A percentile compares a stretch with the other conserved stretches of the same genome.
Evolutionary conservation across 2,113 vertebrate species (phyloP).

Genomic region (Tyto alba): DNA sequence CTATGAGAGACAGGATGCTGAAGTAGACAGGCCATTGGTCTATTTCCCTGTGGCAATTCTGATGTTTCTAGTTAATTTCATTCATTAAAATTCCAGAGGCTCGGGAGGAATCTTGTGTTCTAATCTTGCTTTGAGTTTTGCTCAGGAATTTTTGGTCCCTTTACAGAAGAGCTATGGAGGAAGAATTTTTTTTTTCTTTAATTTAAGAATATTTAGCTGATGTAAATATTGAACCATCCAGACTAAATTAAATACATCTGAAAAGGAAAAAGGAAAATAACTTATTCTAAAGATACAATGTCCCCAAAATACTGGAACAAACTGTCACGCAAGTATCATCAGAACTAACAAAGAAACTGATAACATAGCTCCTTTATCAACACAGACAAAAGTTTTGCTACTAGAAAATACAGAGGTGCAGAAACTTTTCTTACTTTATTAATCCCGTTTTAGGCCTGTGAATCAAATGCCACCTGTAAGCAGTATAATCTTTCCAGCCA

Average conservation of each 20-base stretch:
- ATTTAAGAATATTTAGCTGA: neutral
- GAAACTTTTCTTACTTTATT: constrained; percentile 81
- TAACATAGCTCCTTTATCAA: neutral
- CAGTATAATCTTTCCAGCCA: constrained; percentile 98
- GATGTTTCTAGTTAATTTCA: constrained; percentile 50
- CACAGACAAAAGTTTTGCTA: neutral
- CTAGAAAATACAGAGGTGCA: neutral
- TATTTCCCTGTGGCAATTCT: constrained; percentile 10
- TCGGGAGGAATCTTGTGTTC: neutral
- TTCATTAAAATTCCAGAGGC: constrained; percentile 28
- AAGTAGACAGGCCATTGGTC: constrained; percentile 8
- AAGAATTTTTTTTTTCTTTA: neutral
- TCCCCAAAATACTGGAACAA: neutral
- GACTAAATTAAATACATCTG: neutral
- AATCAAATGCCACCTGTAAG: constrained; percentile 97
- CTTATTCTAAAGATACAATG: neutral
- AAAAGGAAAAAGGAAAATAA: neutral
- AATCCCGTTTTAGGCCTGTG: constrained; percentile 97
- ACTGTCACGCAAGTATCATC: neutral
- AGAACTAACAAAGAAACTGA: neutral
- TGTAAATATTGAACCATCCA: neutral
- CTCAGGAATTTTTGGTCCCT: neutral
- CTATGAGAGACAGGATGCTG: constrained; percentile 13
- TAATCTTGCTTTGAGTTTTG: constrained; percentile 9
- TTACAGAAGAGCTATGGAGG: neutral